Evolutionary conservation across 2,888 invertebrate species (phyloP).

Genomic region (Epinotia nisella): DNA sequence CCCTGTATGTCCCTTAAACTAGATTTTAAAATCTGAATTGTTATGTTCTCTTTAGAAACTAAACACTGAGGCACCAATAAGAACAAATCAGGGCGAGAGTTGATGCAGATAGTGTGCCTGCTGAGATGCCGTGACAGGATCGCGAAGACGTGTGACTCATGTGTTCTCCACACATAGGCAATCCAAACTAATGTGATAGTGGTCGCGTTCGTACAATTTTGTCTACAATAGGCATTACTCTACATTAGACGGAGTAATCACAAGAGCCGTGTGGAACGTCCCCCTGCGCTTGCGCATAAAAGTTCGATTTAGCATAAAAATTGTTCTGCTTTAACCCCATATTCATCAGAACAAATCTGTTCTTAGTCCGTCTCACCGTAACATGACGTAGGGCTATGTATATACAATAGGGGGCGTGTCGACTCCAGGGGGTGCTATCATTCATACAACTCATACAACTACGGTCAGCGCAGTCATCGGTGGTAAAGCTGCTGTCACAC

Average conservation of each 20-base stretch:
- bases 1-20: too few species aligned
- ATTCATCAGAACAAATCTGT: neutral
- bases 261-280: too few species aligned
- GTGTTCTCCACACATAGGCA: neutral
- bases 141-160: conserved; percentile 32
- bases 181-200: neutral
- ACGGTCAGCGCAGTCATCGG: conserved; percentile 1
- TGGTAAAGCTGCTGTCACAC: neutral
- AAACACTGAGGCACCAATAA: neutral
- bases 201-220: neutral
- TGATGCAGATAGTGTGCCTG: conserved; percentile 29
- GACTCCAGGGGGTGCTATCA: conserved; percentile 45
- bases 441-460: conserved; percentile 9
- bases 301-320: conserved; percentile 15
- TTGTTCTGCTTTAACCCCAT: neutral
- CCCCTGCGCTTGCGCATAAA: conserved; percentile 1
- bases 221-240: too few species aligned
- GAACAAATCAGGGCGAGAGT: conserved; percentile 21
- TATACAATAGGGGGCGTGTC: conserved; percentile 50
- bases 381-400: conserved; percentile 17
- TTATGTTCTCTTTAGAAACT: neutral
- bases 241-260: too few species aligned
- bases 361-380: neutral
- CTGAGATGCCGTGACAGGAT: conserved; percentile 20
- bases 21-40: too few species aligned